These are phyloP conservation scores for Brachystomella parvula DNA, from an alignment of 1,140 invertebrate species.

Conservation along the genomic window DNA sequence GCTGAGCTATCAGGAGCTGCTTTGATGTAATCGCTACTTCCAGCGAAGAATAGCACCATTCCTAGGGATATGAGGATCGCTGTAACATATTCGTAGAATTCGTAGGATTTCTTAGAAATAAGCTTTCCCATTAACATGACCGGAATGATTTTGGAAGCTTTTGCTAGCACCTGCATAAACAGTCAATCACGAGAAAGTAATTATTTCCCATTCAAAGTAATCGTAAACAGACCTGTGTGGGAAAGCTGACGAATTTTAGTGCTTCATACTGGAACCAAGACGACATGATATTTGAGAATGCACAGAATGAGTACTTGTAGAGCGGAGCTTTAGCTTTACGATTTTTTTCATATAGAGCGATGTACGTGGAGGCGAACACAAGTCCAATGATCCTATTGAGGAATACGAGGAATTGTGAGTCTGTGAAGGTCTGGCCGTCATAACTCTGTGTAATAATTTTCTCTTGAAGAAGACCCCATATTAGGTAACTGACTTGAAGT, in stretches of 20 bases:
- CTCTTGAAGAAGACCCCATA: constrained; percentile 91
- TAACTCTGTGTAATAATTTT: constrained; percentile 74
- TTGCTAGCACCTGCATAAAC: constrained; percentile 68
- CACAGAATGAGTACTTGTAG: constrained; percentile 94
- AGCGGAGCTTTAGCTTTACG: constrained; percentile 60
- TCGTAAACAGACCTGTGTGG: constrained; percentile 91
- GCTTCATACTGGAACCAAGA: constrained; percentile 99
- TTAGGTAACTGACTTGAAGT: constrained; percentile 80
- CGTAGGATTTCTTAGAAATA: constrained; percentile 77
- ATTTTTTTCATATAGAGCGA: constrained; percentile 57
- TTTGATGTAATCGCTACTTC: constrained; percentile 52
- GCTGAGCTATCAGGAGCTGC: constrained; percentile 27
- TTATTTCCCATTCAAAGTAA: too few species aligned
- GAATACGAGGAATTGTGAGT: constrained; percentile 93
- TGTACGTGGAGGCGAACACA: constrained; percentile 57
- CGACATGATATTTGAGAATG: constrained; percentile 95
- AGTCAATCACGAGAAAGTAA: constrained; percentile 1
- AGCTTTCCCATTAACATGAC: constrained; percentile 98
- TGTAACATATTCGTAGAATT: constrained; percentile 86
- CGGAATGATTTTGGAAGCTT: constrained; percentile 91
- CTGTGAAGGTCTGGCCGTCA: constrained; percentile 64
- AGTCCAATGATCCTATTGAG: constrained; percentile 84
- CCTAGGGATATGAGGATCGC: constrained; percentile 83
- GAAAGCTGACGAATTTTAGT: constrained; percentile 95
- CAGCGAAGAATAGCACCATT: constrained; percentile 83